Evolutionary conservation across 2,888 invertebrate genomes (phyloP).

Genomic region (Hermodice carunculata): DNA sequence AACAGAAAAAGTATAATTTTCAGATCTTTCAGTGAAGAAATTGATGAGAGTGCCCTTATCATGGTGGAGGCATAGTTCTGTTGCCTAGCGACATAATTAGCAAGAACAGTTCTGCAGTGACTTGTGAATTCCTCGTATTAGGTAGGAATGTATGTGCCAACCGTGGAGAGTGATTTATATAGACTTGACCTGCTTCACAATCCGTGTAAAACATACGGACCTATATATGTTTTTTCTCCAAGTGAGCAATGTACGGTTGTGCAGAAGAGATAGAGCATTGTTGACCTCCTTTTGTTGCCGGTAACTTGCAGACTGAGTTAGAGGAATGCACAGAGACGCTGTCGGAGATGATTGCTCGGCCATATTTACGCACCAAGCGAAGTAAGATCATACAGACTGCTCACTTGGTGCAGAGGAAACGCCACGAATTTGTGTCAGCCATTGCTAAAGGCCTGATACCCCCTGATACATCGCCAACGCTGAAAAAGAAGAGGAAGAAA

Average conservation of each 20-base stretch:
- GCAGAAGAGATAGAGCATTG: not conserved
- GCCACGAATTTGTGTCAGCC: conserved; percentile 77
- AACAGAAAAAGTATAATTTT: too few relatives aligned
- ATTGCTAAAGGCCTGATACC: conserved; percentile 73
- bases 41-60: too few relatives aligned
- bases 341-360: conserved; percentile 77
- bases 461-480: conserved; percentile 76
- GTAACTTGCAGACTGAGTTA: conserved; percentile 75
- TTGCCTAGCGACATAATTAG: too few relatives aligned
- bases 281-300: too few relatives aligned
- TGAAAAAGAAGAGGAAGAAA: conserved; percentile 70
- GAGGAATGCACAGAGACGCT: conserved; percentile 78
- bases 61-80: too few relatives aligned
- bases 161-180: too few relatives aligned
- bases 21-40: too few relatives aligned
- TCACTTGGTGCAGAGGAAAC: conserved; percentile 74
- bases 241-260: not conserved
- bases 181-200: too few relatives aligned
- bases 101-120: too few relatives aligned
- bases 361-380: conserved; percentile 76
- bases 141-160: too few relatives aligned
- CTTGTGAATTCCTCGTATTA: too few relatives aligned
- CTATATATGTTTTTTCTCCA: not conserved
- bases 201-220: too few relatives aligned
- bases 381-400: conserved; percentile 77